Evolutionary conservation across 1,140 invertebrate species (phyloP).

Genomic region (Polypedilum pembai): DNA sequence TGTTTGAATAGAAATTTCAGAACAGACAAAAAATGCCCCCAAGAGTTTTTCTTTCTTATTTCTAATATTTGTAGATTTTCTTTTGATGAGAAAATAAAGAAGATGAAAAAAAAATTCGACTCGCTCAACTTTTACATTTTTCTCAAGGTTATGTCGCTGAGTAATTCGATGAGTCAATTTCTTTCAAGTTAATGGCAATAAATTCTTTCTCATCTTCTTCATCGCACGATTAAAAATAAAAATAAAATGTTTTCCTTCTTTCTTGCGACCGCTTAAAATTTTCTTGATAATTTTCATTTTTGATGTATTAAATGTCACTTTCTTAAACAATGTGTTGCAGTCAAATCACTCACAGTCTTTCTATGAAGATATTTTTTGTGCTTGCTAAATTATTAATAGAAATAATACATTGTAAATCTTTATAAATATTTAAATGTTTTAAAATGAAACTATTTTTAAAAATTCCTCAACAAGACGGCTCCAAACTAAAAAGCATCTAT

Average conservation of each 20-base stretch:
- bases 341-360: too few species aligned
- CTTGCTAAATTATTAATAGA: too few species aligned
- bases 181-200: background rate
- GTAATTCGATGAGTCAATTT: constrained; percentile 12
- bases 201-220: background rate
- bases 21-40: background rate
- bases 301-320: background rate
- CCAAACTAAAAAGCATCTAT: too few species aligned
- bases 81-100: background rate
- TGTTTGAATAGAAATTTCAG: background rate
- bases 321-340: too few species aligned
- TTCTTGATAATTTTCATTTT: background rate
- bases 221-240: background rate
- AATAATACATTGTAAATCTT: too few species aligned
- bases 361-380: too few species aligned
- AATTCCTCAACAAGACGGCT: too few species aligned
- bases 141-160: background rate
- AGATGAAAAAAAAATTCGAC: background rate
- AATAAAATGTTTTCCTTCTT: constrained; percentile 11
- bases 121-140: background rate
- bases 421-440: too few species aligned
- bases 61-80: background rate
- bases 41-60: constrained; percentile 5
- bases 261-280: background rate
- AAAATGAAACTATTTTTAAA: too few species aligned